These are phyloP conservation scores for Ennomos erosarius DNA, from an alignment of 2,888 invertebrate species.

Conservation along the genomic window DNA sequence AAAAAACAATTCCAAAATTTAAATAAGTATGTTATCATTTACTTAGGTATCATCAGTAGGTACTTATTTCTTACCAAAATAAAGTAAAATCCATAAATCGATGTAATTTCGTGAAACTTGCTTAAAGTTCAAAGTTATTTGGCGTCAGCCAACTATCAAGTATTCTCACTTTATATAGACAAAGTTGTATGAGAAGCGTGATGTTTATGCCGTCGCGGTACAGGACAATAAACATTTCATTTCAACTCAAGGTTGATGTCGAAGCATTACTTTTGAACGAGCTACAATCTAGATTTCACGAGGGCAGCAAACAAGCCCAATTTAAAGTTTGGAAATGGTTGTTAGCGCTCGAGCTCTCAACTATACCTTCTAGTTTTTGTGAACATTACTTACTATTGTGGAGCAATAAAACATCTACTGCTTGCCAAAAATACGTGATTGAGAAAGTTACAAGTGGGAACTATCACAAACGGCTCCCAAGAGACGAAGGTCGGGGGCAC, in stretches of 20 bases:
- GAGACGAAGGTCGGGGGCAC: constrained; percentile 28
- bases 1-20: too few species aligned
- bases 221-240: constrained; percentile 34
- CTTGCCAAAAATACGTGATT: constrained; percentile 35
- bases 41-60: background rate
- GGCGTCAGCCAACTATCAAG: constrained; percentile 24
- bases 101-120: constrained; percentile 19
- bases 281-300: constrained; percentile 46
- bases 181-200: constrained; percentile 28
- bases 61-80: background rate
- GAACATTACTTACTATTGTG: constrained; percentile 51
- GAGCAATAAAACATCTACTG: constrained; percentile 52
- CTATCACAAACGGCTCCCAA: constrained; percentile 41
- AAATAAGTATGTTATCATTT: background rate
- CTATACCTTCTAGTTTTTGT: constrained; percentile 23
- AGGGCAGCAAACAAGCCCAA: constrained; percentile 47
- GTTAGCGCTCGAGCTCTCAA: constrained; percentile 47
- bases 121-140: constrained; percentile 24
- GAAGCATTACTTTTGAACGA: constrained; percentile 37
- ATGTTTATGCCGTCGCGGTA: constrained; percentile 24
- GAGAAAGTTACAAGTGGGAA: constrained; percentile 20
- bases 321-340: constrained; percentile 57
- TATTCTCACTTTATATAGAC: constrained; percentile 26
- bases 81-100: constrained; percentile 21
- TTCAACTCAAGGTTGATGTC: constrained; percentile 23